phyloP scores from a whole-genome alignment of 1,140 invertebrate genomes.

The Drosophila arawakana region DNA sequence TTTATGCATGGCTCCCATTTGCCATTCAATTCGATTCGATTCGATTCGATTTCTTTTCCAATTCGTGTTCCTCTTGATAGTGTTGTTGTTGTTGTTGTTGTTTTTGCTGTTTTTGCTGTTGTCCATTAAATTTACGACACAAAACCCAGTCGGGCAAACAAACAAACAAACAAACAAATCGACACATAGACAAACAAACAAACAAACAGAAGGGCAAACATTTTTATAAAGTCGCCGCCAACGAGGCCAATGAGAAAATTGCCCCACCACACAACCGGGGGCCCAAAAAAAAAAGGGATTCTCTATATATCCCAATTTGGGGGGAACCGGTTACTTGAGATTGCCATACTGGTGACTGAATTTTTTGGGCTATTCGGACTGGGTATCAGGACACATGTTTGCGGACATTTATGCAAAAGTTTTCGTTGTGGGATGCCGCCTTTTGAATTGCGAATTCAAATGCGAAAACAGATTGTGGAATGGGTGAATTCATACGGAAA shows the following conservation, averaged over 20 bases:
- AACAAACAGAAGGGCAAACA: constrained; percentile 75
- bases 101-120: constrained; percentile 41
- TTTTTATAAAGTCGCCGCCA: constrained; percentile 78
- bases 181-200: constrained; percentile 65
- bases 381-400: constrained; percentile 71
- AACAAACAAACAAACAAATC: constrained; percentile 61
- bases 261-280: neutral
- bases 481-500: neutral
- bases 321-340: constrained; percentile 28
- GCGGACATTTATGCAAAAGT: constrained; percentile 79
- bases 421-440: constrained; percentile 38
- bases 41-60: constrained; percentile 73
- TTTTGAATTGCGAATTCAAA: constrained; percentile 43
- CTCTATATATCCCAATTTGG: constrained; percentile 1
- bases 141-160: constrained; percentile 73
- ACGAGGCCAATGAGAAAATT: constrained; percentile 34
- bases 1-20: constrained; percentile 78
- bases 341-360: neutral
- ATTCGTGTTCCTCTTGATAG: constrained; percentile 16
- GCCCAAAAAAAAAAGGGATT: neutral
- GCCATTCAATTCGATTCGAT: constrained; percentile 81
- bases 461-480: constrained; percentile 28
- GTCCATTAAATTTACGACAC: constrained; percentile 82
- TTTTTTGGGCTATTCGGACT: neutral
- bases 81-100: constrained; percentile 41